Evolutionary conservation across 2,888 invertebrate species (phyloP).

Genomic region (Andrena haemorrhoa): DNA sequence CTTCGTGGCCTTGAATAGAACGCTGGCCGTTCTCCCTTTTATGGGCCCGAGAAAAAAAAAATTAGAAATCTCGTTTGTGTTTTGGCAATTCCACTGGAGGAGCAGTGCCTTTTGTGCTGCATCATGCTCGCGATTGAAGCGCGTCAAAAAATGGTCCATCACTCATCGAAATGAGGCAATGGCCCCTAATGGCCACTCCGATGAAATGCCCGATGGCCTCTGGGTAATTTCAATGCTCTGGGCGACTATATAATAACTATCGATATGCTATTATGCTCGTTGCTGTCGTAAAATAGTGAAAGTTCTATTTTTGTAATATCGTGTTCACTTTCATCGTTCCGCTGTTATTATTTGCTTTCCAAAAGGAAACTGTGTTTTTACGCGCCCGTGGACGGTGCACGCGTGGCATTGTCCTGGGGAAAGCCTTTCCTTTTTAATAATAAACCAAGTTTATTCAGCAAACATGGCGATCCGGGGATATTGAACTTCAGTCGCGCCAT

Average conservation of each 20-base stretch:
- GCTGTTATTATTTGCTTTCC: constrained; percentile 58
- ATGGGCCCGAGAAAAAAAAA: background rate
- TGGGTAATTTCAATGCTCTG: constrained; percentile 13
- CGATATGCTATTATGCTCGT: constrained; percentile 4
- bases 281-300: constrained; percentile 46
- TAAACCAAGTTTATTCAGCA: background rate
- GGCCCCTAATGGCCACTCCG: constrained; percentile 29
- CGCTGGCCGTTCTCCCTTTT: background rate
- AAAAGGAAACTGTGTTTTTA: constrained; percentile 50
- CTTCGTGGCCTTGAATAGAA: background rate
- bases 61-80: background rate
- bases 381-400: background rate
- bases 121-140: background rate
- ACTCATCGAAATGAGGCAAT: constrained; percentile 33
- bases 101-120: background rate
- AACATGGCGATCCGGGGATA: background rate
- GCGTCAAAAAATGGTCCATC: constrained; percentile 16
- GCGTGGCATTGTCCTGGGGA: constrained; percentile 22
- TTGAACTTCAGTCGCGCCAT: background rate
- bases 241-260: constrained; percentile 17
- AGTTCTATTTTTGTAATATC: constrained; percentile 41
- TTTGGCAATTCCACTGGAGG: background rate
- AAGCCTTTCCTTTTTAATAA: constrained; percentile 25
- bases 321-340: constrained; percentile 49
- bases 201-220: constrained; percentile 19